Conservation (phyloP, 2,797 vertebrate genomes). For the Adelosebastes latens region DNA sequence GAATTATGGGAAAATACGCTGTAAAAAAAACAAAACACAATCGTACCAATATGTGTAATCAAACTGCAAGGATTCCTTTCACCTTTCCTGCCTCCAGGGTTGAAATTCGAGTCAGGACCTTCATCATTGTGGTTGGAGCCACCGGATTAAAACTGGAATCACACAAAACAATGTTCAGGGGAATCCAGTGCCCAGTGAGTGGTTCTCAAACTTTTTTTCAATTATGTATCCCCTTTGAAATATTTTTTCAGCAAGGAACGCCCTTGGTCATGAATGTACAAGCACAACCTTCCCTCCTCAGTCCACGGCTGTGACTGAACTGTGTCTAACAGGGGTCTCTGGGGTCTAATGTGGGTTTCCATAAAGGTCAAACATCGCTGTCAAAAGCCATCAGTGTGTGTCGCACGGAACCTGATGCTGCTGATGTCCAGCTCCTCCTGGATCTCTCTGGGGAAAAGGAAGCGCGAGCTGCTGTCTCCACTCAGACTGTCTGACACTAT, state of each 20-base stretch:
- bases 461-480: constrained; percentile 86
- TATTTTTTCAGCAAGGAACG: too few relatives aligned
- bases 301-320: neutral
- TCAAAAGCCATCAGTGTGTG: neutral
- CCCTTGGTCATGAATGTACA: neutral
- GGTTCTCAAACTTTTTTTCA: too few relatives aligned
- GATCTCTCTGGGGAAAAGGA: constrained; percentile 89
- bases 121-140: constrained; percentile 94
- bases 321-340: neutral
- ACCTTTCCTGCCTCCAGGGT: constrained; percentile 87
- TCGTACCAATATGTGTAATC: neutral
- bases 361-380: neutral
- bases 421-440: constrained; percentile 87
- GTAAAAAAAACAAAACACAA: neutral
- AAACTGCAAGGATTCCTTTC: constrained; percentile 29
- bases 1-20: constrained; percentile 8
- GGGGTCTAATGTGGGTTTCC: neutral
- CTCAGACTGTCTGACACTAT: constrained; percentile 91
- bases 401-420: constrained; percentile 84
- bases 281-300: neutral
- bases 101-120: constrained; percentile 89
- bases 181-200: neutral
- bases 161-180: neutral
- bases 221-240: too few relatives aligned
- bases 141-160: constrained; percentile 93